Conservation (phyloP, 2,888 invertebrate species). For the Stegophylla sp. region DNA sequence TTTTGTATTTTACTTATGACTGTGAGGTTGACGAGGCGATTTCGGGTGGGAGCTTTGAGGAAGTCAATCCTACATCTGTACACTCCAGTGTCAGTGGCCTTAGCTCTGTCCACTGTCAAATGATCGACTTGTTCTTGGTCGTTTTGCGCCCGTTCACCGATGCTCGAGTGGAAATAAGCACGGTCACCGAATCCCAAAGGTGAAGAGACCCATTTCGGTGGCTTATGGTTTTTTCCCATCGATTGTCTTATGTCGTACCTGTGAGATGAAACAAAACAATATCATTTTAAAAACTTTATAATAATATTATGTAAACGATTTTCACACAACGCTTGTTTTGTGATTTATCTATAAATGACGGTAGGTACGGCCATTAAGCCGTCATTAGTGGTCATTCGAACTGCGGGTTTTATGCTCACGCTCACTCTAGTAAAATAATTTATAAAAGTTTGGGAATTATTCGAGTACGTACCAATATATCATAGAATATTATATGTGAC, state of each 20-base stretch:
- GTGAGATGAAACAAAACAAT: not conserved
- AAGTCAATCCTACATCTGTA: conserved; percentile 46
- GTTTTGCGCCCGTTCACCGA: not conserved
- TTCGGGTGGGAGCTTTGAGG: conserved; percentile 26
- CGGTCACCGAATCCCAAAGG: conserved; percentile 29
- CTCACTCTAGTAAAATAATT: too few relatives aligned
- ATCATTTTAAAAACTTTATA: too few relatives aligned
- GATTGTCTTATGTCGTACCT: conserved; percentile 36
- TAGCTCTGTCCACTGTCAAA: conserved; percentile 30
- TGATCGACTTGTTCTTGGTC: conserved; percentile 16
- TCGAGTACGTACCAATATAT: too few relatives aligned
- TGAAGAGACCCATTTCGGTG: conserved; percentile 28
- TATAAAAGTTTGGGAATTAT: too few relatives aligned
- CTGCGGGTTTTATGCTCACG: too few relatives aligned
- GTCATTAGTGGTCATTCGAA: too few relatives aligned
- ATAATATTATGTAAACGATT: too few relatives aligned
- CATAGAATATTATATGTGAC: too few relatives aligned
- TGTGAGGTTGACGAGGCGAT: conserved; percentile 35
- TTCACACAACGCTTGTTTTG: too few relatives aligned
- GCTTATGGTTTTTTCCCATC: not conserved
- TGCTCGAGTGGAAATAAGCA: conserved; percentile 34
- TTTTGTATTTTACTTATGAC: conserved; percentile 37
- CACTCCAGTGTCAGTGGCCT: conserved; percentile 37
- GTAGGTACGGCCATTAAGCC: too few relatives aligned
- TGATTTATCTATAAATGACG: not conserved